These are phyloP conservation scores for Metridium senile DNA, from an alignment of 92 coral and sea anemone species.

Conservation along the genomic window DNA sequence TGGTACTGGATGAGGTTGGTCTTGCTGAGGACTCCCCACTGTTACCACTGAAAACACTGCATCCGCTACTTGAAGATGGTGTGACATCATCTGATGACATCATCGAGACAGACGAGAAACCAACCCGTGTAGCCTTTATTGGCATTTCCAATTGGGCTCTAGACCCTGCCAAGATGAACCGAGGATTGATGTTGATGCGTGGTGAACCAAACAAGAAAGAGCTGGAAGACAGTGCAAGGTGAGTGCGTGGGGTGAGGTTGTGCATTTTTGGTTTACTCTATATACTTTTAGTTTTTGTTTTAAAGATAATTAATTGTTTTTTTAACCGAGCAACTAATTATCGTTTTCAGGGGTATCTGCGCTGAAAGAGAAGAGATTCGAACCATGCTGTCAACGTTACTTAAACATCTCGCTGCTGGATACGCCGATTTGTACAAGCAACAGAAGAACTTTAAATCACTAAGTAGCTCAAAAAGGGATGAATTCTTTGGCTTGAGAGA, in stretches of 20 bases:
- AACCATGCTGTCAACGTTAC: slow-evolving; percentile 35
- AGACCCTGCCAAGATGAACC: slow-evolving; percentile 87
- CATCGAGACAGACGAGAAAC: slow-evolving; percentile 74
- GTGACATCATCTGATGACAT: slow-evolving; percentile 75
- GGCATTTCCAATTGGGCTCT: slow-evolving; percentile 92
- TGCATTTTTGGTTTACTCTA: background rate
- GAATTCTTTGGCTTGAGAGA: slow-evolving; percentile 90
- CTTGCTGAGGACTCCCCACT: slow-evolving; percentile 84
- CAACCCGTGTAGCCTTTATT: slow-evolving; percentile 77
- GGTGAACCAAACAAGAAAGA: slow-evolving; percentile 68
- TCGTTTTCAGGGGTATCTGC: slow-evolving; percentile 75
- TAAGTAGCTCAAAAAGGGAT: slow-evolving; percentile 60
- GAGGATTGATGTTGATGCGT: slow-evolving; percentile 79
- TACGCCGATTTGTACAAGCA: slow-evolving; percentile 63
- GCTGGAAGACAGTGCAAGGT: slow-evolving; percentile 69
- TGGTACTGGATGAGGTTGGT: slow-evolving; percentile 87
- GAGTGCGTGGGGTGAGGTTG: background rate
- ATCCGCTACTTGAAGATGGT: slow-evolving; percentile 85
- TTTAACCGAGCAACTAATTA: background rate
- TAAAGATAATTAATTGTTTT: too few species aligned
- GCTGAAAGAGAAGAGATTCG: slow-evolving; percentile 51
- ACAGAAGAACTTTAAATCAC: slow-evolving; percentile 60
- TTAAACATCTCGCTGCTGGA: slow-evolving; percentile 64
- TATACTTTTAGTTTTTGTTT: background rate
- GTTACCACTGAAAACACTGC: slow-evolving; percentile 80